phyloP scores from a whole-genome alignment of 1,140 invertebrate genomes.

The Neodiprion pinetum region DNA sequence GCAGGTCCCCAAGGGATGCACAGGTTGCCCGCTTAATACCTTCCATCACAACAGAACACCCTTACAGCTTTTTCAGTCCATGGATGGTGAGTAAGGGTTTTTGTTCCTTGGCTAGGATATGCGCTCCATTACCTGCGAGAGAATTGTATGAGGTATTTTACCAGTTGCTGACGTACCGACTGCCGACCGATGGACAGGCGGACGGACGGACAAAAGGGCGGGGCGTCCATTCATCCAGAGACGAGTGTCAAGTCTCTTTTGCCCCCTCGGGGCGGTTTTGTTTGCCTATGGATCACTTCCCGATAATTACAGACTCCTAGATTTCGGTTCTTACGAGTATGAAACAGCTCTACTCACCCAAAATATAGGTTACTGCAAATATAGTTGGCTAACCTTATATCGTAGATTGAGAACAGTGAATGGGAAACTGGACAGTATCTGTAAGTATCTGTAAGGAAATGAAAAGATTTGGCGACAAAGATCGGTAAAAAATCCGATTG shows the following conservation, averaged over 20 bases:
- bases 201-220: background rate
- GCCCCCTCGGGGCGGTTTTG: background rate
- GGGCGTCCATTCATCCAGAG: background rate
- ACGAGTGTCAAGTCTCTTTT: background rate
- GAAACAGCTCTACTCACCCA: too few relatives aligned
- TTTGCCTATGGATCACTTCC: background rate
- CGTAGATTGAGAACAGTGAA: too few relatives aligned
- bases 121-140: background rate
- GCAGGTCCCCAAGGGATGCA: background rate
- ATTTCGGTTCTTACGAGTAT: too few relatives aligned
- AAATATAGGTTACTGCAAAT: too few relatives aligned
- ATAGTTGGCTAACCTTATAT: too few relatives aligned
- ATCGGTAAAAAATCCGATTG: background rate
- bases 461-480: background rate
- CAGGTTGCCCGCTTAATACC: constrained; percentile 3
- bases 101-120: constrained; percentile 7
- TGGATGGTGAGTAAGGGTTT: background rate
- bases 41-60: constrained; percentile 2
- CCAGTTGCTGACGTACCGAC: background rate
- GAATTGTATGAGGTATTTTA: constrained; percentile 4
- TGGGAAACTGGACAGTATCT: too few relatives aligned
- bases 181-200: background rate
- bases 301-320: constrained; percentile 1
- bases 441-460: too few relatives aligned
- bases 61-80: background rate